Conservation (phyloP, 2,797 vertebrate genomes). For the Intellagama lesueurii region DNA sequence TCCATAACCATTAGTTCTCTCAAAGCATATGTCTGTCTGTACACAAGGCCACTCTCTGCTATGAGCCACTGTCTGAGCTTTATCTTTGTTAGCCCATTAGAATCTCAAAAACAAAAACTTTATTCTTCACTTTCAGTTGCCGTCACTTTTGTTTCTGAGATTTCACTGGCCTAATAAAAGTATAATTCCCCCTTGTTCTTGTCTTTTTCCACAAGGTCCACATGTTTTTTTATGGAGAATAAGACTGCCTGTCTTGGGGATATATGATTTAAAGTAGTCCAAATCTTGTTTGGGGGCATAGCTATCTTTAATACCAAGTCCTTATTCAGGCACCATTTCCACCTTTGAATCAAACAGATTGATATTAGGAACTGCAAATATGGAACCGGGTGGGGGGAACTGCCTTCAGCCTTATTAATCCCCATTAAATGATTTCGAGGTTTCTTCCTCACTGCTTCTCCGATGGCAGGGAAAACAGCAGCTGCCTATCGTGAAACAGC, state of each 20-base stretch:
- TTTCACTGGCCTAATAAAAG: no score
- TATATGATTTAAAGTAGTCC: background rate
- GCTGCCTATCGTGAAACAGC: background rate
- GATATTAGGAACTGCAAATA: background rate
- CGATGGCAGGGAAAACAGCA: background rate
- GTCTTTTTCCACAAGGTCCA: no score
- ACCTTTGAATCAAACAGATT: background rate
- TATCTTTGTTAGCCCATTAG: no score
- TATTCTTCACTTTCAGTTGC: no score
- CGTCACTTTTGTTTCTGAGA: no score
- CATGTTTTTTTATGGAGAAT: no score
- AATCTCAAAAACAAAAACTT: no score
- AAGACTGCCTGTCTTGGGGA: background rate
- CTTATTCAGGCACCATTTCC: background rate
- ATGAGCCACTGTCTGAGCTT: background rate
- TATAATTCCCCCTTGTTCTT: no score
- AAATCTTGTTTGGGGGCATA: background rate
- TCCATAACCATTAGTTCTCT: background rate
- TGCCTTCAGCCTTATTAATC: constrained; percentile 1
- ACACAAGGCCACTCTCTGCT: background rate
- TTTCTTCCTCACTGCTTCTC: background rate
- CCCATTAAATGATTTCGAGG: background rate
- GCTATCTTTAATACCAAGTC: background rate
- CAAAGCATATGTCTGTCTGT: background rate
- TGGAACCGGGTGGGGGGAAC: no score